Conservation (phyloP, 2,888 invertebrate genomes). For the Caradrina clavipalpis region DNA sequence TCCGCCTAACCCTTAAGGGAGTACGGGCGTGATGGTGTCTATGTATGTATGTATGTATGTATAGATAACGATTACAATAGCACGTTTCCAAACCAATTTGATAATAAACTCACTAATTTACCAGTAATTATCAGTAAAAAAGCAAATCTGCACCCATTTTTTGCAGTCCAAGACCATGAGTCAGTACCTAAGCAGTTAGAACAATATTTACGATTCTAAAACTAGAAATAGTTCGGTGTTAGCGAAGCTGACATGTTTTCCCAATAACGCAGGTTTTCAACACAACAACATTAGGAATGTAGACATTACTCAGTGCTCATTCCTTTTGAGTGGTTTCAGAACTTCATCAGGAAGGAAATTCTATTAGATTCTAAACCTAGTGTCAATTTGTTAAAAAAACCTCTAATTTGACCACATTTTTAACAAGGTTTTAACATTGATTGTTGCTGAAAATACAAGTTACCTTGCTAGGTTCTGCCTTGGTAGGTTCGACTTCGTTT, state of each 20-base stretch:
- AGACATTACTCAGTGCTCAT: not conserved
- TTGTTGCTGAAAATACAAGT: too few species aligned
- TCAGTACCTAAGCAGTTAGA: slow-evolving; percentile 6
- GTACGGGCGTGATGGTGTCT: too few species aligned
- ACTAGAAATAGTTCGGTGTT: slow-evolving; percentile 14
- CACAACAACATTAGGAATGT: not conserved
- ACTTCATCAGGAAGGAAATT: too few species aligned
- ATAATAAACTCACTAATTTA: slow-evolving; percentile 20
- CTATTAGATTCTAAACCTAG: too few species aligned
- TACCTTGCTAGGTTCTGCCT: too few species aligned
- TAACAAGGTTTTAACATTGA: too few species aligned
- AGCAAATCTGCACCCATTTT: slow-evolving; percentile 20
- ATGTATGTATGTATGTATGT: too few species aligned
- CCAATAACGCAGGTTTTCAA: slow-evolving; percentile 4
- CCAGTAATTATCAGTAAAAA: slow-evolving; percentile 33
- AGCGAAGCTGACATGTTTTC: slow-evolving; percentile 6
- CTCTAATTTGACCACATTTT: too few species aligned
- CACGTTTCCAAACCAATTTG: slow-evolving; percentile 16
- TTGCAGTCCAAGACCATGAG: slow-evolving; percentile 19
- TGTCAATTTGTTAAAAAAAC: too few species aligned
- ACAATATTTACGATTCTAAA: slow-evolving; percentile 38
- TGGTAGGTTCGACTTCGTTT: too few species aligned
- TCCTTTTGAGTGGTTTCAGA: too few species aligned
- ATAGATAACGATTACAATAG: slow-evolving; percentile 5
- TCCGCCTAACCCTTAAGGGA: too few species aligned